Conservation (phyloP, 1,140 invertebrate species). For the Argopecten irradians region DNA sequence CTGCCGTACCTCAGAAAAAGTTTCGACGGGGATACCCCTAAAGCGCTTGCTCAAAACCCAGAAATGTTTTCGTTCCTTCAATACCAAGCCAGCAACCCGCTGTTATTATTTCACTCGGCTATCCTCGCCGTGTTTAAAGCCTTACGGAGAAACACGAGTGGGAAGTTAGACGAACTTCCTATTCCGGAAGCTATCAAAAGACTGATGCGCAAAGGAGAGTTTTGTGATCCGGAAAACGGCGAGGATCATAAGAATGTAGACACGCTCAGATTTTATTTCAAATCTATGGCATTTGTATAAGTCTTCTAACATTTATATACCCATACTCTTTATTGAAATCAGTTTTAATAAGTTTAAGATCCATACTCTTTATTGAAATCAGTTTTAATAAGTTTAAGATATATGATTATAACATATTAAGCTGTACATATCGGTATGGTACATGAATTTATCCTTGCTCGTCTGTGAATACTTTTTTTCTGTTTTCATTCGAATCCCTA, state of each 20-base stretch:
- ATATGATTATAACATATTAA: too few relatives aligned
- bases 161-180: slow-evolving; percentile 28
- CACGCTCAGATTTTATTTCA: background rate
- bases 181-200: slow-evolving; percentile 35
- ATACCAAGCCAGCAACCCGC: background rate
- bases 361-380: too few relatives aligned
- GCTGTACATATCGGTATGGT: too few relatives aligned
- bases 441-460: too few relatives aligned
- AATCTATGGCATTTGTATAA: background rate
- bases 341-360: too few relatives aligned
- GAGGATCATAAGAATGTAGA: background rate
- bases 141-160: background rate
- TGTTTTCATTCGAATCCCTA: too few relatives aligned
- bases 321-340: too few relatives aligned
- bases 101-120: slow-evolving; percentile 24
- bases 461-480: too few relatives aligned
- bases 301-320: too few relatives aligned
- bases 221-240: background rate
- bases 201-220: background rate
- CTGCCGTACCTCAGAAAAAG: slow-evolving; percentile 4
- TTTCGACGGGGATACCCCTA: background rate
- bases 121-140: slow-evolving; percentile 15
- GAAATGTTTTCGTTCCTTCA: background rate
- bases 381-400: too few relatives aligned
- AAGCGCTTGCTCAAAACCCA: slow-evolving; percentile 13